Percentiles rank a stretch among this genome's conserved stretches.
Conservation (phyloP, 2,113 vertebrate species). For the Astatotilapia flaviijosephi region DNA sequence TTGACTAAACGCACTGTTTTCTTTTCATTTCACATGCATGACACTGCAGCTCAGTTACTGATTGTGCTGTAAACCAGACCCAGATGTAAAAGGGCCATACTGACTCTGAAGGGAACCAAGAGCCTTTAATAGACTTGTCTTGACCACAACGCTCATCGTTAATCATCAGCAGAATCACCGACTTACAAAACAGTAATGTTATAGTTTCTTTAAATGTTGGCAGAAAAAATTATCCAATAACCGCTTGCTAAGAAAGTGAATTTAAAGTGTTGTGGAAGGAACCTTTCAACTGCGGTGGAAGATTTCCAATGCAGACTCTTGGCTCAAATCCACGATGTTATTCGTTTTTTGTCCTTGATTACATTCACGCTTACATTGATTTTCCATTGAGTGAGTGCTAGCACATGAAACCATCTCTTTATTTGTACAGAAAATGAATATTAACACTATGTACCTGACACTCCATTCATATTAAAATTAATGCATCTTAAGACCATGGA, state of each 20-base stretch:
- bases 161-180: not conserved
- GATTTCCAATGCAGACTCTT: not conserved
- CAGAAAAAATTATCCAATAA: not conserved
- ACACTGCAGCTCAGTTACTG: not conserved
- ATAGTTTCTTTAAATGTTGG: not conserved
- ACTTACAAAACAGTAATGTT: not conserved
- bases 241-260: not conserved
- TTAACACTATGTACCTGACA: not conserved
- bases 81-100: constrained; percentile 1
- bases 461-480: not conserved
- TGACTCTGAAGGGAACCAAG: not conserved
- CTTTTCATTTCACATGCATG: constrained; percentile 12
- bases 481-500: not conserved
- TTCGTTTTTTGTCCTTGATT: not conserved
- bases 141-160: not conserved
- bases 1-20: not conserved
- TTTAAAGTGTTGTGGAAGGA: constrained; percentile 9
- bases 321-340: constrained; percentile 5
- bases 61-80: constrained; percentile 29
- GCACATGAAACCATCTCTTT: not conserved
- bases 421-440: not conserved
- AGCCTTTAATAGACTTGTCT: not conserved
- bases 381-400: not conserved
- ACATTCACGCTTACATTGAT: not conserved
- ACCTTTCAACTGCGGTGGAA: not conserved